Conservation (phyloP, 2,797 vertebrate genomes). For the Hydrocynus forskahlii region DNA sequence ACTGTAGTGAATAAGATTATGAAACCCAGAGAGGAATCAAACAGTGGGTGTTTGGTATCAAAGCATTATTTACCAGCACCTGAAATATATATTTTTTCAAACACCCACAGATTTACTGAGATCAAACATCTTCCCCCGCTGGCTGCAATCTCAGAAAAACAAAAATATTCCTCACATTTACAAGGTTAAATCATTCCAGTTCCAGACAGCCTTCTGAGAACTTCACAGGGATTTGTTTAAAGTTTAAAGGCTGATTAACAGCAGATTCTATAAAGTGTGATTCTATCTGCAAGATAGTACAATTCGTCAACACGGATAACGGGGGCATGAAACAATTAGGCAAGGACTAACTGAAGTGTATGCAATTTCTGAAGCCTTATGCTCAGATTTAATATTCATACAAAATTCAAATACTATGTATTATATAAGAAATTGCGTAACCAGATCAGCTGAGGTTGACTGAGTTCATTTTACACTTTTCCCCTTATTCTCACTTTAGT, state of each 20-base stretch:
- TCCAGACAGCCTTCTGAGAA: constrained; percentile 7
- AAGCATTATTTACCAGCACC: constrained; percentile 18
- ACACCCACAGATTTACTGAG: constrained; percentile 26
- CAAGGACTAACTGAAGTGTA: background rate
- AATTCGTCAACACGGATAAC: background rate
- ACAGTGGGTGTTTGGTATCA: constrained; percentile 1
- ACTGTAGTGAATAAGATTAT: background rate
- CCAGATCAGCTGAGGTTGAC: background rate
- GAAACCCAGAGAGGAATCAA: background rate
- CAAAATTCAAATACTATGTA: background rate
- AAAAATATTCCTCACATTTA: constrained; percentile 23
- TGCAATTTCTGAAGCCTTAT: background rate
- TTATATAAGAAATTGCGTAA: constrained; percentile 14
- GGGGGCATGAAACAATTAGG: background rate
- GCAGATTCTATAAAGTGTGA: background rate
- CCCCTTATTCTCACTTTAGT: background rate
- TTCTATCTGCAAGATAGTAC: background rate
- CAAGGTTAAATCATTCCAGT: constrained; percentile 29
- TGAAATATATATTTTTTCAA: constrained; percentile 18
- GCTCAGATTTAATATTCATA: background rate
- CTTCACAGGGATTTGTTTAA: constrained; percentile 8
- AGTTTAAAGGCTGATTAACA: background rate
- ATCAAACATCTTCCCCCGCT: constrained; percentile 22
- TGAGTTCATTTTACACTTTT: background rate
- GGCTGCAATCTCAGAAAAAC: constrained; percentile 34